Evolutionary conservation across 2,797 vertebrate species (phyloP), one percentile per base, ranked within the genome.

Genomic region (Decapterus maruadsi): DNA sequence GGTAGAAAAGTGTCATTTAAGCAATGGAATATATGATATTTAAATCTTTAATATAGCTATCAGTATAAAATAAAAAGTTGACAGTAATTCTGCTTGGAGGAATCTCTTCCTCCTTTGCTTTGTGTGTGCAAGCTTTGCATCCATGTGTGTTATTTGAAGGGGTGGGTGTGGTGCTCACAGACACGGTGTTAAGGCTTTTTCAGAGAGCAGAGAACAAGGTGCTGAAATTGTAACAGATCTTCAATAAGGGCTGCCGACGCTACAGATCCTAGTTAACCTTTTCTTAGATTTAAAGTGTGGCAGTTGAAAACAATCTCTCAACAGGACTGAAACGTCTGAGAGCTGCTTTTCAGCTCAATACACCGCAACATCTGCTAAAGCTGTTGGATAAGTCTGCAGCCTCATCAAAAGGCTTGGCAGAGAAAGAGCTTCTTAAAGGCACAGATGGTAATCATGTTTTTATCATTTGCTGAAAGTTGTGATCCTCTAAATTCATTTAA

Each of bases 341-440:
- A 86, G 74, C 70, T 87, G 85, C 80, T 89, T 81, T 92, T 88
- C 76, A 87, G 74, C 78, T 88, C 64, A 67, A 68, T 43, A 38
- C 56, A 69, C 85, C 77, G 51, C 86, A 89, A 86, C 92, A 94
- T 94, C 91, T 94, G 90, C 71, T 92, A 72, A 80, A 92, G 85
- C 87, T 84, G 89, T 93, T 82, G 85, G 84, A 80, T 67, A 82
- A 89, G 77, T 80, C 86, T 65, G 77, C 58, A 70, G 86, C 84
- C 85, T 88, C 89, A 90, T 93, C 91, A 90, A 92, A 92, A 83
- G 69, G 59, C 67, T 89, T 84, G 82, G 84, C 86, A 89, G 80
- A 80, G 81, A 84, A 72, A 65, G 67, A 80, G 65, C 71, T 89
- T 84, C 66, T 82, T 59, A 82, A 85, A 90, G 48, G 68, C 20